These are phyloP conservation scores for Cryptus viduatorius DNA, from an alignment of 2,888 invertebrate species.

Conservation along the genomic window DNA sequence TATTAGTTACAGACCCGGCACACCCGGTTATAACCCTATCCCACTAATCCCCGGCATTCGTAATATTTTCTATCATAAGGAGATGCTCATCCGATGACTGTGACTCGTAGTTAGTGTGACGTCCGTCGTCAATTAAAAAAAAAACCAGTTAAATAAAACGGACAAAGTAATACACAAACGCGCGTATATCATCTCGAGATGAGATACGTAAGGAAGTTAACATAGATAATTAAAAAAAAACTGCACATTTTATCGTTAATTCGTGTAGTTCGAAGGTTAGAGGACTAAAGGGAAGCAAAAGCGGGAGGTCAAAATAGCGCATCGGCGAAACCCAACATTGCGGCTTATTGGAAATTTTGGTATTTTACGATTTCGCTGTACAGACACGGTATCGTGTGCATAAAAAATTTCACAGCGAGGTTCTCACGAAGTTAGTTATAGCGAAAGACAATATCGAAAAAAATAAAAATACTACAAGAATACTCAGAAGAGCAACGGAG, in stretches of 20 bases:
- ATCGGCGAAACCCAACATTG: constrained; percentile 23
- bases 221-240: not conserved
- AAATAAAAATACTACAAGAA: not conserved
- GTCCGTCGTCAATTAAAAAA: constrained; percentile 62
- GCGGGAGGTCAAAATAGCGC: not conserved
- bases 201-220: constrained; percentile 10
- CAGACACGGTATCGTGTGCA: not conserved
- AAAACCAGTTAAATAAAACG: constrained; percentile 22
- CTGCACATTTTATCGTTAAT: constrained; percentile 21
- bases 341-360: constrained; percentile 36
- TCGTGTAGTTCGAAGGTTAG: constrained; percentile 16
- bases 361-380: not conserved
- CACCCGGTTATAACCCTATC: not conserved
- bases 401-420: not conserved
- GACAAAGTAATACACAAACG: constrained; percentile 34
- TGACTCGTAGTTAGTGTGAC: constrained; percentile 77
- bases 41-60: constrained; percentile 35
- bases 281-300: not conserved
- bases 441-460: not conserved
- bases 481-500: not conserved
- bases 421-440: not conserved
- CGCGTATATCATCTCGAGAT: not conserved
- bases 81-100: constrained; percentile 80
- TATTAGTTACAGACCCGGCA: not conserved
- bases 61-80: constrained; percentile 59